Base-by-base conservation (phyloP, 2,113 vertebrate genomes). In the Rhynchomys soricoides region DNA sequence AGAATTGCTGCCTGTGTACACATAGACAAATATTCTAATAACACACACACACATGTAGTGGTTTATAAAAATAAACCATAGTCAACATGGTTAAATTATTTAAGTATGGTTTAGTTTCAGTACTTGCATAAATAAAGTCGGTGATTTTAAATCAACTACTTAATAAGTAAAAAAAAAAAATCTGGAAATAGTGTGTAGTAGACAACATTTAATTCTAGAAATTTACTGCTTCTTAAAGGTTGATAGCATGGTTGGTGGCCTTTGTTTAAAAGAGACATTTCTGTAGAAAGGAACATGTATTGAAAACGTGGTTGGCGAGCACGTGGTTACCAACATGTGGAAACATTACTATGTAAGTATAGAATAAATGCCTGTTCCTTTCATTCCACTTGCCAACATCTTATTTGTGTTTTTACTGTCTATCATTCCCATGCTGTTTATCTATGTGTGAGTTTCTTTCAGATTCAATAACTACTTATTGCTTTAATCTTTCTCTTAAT, bases 401-500 rank as follows among this genome's bases (percentile, higher is more conserved):
- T 75, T 37, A 29, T 8, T 7, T 66, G 40, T 86, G n/a, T 45
- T 55, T 88, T 66, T 68, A 85, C 29, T 89, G 7, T 40, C 34
- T 48, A 74, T 71, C 71, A 93, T 50, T 74, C 81, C 73, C 21
- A 45, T 73, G 19, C 31, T 89, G 17, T 9, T 55, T 73, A 59
- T 50, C 26, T 92, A 45, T 7, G 52, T 57, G 37, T 64, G 66
- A 55, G 55, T 66, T 79, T 89, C 77, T 93, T 90, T 79, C 55
- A 89, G 59, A 57, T 50, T 77, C 79, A 91, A 34, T 90, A 95
- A 77, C 17, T 87, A 52, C 4, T 55, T 64, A 5, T 8, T 81
- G 86, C n/a, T 79, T 95, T 66, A 74, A 93, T 73, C 57, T 86
- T 90, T 68, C 40, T 79, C 34, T 82, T 15, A 79, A 71, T 55